A percentile compares a stretch with the other conserved stretches of the same genome.
Conservation (phyloP, 2,797 vertebrate species). For the Lateolabrax maculatus region DNA sequence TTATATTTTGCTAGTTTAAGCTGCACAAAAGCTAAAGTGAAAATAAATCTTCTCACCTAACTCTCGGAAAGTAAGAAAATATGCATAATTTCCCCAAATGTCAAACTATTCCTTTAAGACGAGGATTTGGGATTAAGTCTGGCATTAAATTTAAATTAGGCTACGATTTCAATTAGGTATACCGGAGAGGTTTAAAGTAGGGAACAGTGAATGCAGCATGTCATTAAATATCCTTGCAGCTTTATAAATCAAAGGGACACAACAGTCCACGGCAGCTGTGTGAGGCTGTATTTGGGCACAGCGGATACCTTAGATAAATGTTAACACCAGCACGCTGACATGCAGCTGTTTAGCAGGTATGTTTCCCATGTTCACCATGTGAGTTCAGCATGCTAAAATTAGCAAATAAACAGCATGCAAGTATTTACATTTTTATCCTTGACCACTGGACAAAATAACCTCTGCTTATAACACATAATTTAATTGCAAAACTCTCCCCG, state of each 20-base stretch:
- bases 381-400: not conserved
- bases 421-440: not conserved
- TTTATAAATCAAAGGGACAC: no score
- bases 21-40: not conserved
- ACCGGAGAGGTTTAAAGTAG: no score
- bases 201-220: no score
- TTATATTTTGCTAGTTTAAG: not conserved
- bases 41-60: no score
- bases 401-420: not conserved
- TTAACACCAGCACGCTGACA: not conserved
- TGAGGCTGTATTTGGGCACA: not conserved
- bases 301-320: not conserved
- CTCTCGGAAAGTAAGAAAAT: not conserved
- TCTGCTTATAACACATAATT: not conserved
- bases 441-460: slow-evolving; percentile 5
- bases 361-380: not conserved
- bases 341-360: not conserved
- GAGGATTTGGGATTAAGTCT: not conserved
- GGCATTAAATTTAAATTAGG: not conserved
- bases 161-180: no score
- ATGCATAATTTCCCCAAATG: not conserved
- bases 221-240: no score
- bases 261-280: no score
- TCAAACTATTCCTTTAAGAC: no score
- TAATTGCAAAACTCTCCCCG: not conserved